Evolutionary conservation across 2,797 vertebrate genomes (phyloP).

Genomic region (Pelobates cultripes): DNA sequence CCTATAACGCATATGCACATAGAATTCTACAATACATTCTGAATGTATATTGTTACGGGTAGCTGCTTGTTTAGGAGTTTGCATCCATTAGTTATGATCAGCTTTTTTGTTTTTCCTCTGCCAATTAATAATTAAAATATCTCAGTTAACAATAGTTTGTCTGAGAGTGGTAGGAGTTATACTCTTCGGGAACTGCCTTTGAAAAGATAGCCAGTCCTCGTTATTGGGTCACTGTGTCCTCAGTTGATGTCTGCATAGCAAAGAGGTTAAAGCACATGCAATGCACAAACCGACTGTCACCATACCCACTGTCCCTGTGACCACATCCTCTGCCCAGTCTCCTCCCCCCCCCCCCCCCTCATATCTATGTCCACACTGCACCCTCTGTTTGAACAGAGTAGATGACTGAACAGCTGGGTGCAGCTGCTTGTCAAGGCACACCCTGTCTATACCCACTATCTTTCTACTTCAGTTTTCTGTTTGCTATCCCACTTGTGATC

Average conservation of each 20-base stretch:
- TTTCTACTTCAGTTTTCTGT: neutral
- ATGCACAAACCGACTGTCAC: neutral
- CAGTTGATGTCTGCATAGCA: neutral
- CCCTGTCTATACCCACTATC: neutral
- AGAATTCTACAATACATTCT: no score
- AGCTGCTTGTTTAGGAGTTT: no score
- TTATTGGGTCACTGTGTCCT: no score
- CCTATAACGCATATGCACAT: no score
- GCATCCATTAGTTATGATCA: no score
- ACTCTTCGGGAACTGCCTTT: no score
- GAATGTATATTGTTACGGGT: no score
- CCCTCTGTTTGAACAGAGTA: neutral
- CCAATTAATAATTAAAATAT: no score
- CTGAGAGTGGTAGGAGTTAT: no score
- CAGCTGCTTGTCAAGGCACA: slow-evolving; percentile 11
- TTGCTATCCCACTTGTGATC: neutral
- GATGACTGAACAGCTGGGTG: slow-evolving; percentile 13
- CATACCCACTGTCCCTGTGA: neutral
- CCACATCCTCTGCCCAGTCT: neutral
- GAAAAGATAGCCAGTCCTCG: no score
- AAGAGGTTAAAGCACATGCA: neutral
- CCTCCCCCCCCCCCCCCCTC: neutral
- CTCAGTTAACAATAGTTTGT: no score
- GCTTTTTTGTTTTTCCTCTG: no score
- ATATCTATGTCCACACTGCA: neutral